These are phyloP conservation scores for Prosopocoilus inquinatus DNA, from an alignment of 2,888 invertebrate species.

Conservation along the genomic window DNA sequence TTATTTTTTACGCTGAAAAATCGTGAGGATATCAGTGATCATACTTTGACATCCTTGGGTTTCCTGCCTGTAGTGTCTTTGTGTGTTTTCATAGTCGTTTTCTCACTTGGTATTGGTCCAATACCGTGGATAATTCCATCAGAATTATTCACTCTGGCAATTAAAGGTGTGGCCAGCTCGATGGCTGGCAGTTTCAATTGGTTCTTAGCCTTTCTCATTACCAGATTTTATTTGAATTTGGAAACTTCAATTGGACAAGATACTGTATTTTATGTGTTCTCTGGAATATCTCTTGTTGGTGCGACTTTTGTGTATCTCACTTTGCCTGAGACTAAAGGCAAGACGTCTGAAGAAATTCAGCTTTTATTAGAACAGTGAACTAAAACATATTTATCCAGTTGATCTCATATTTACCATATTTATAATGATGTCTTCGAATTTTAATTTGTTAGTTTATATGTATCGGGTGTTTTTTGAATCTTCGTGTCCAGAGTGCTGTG, in stretches of 20 bases:
- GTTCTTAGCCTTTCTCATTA: slow-evolving; percentile 76
- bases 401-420: too few species aligned
- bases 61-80: slow-evolving; percentile 75
- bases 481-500: too few species aligned
- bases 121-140: slow-evolving; percentile 85
- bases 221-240: slow-evolving; percentile 66
- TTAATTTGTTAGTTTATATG: too few species aligned
- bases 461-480: too few species aligned
- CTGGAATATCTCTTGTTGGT: slow-evolving; percentile 62
- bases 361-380: slow-evolving; percentile 24
- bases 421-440: too few species aligned
- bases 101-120: slow-evolving; percentile 82
- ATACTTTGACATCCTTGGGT: slow-evolving; percentile 55
- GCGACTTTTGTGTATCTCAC: slow-evolving; percentile 53
- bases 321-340: slow-evolving; percentile 45
- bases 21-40: slow-evolving; percentile 40
- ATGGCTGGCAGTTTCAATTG: slow-evolving; percentile 80
- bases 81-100: slow-evolving; percentile 73
- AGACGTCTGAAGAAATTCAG: slow-evolving; percentile 41
- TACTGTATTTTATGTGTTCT: slow-evolving; percentile 73
- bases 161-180: slow-evolving; percentile 73
- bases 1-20: slow-evolving; percentile 62
- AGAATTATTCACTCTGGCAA: slow-evolving; percentile 76
- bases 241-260: slow-evolving; percentile 57
- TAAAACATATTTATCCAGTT: too few species aligned